Base-by-base conservation (phyloP, 1,140 invertebrate species). In the Rhagoletis pomonella region DNA sequence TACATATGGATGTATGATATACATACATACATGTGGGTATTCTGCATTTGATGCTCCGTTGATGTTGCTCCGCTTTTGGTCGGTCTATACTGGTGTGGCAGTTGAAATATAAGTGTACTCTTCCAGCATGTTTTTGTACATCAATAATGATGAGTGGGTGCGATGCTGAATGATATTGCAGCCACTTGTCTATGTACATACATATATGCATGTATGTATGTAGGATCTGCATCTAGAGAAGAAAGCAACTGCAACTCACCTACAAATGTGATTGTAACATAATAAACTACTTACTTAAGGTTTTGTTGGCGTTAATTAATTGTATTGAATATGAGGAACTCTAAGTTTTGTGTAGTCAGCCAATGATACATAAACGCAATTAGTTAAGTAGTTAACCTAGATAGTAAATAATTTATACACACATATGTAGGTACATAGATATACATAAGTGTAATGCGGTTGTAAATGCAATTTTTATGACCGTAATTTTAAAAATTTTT, bases 261-360 rank as follows among this genome's bases (percentile, higher is more conserved):
- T 58, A 10, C 44, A 19, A 12, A 17, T 62, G 47, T 55, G 55
- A 81, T 81, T 81, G 47, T 19, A 81, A 55, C 47, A 55, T 81
- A 81, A 81, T 81, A 81, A 81, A 81, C 73, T n/a, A 81, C 44
- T 55, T 81, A 81, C 42, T 81, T 81, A 81, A 81, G 73, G 14
- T 55, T 17, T 81, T 73, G 55, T 81, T 81, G 44, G 17, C 47
- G 73, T 47, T 81, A 81, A 81, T 81, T 50, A 81, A 81, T 81
- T 19, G n/a, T 47, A 19, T 55, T 50, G 6, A 81, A 67, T 67
- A 67, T 67, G 64, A 12, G 60, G 10, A 67, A 29, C n/a, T 39
- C 1, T 19, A 14, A n/a, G 6, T 50, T 69, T 69, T 44, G 39
- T 4, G 4, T 44, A 44, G 39, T 0, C 39, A 44, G 1, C 3